A percentile compares a stretch with the other conserved stretches of the same genome.
These are phyloP conservation scores for Saiga tatarica DNA, from an alignment of 2,113 vertebrate species.

Conservation along the genomic window DNA sequence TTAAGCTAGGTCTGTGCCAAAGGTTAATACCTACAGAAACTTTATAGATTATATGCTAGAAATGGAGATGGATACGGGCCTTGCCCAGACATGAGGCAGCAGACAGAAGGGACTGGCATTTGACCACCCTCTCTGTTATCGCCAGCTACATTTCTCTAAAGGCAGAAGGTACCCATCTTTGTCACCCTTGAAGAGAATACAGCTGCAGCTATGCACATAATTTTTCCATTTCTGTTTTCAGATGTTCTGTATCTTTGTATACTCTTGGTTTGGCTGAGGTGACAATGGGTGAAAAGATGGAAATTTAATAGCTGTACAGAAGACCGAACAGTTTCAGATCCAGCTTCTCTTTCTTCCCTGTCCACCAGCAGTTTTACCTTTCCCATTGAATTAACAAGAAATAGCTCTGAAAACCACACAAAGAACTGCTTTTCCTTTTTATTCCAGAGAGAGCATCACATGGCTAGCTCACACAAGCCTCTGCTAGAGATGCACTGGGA, in stretches of 20 bases:
- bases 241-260: background rate
- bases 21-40: background rate
- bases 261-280: background rate
- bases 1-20: background rate
- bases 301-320: background rate
- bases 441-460: background rate
- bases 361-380: constrained; percentile 27
- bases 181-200: background rate
- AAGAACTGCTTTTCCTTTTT: constrained; percentile 4
- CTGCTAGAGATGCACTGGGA: background rate
- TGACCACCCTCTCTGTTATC: background rate
- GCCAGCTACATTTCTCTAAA: background rate
- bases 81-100: background rate
- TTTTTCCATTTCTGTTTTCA: background rate
- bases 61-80: background rate
- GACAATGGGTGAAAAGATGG: background rate
- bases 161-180: background rate
- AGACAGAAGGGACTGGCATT: background rate
- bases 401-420: background rate
- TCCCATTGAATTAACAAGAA: background rate
- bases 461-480: background rate
- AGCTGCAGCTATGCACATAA: background rate
- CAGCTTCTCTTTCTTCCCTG: background rate
- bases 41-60: background rate
- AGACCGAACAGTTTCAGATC: background rate